Evolutionary conservation across 2,797 vertebrate genomes (phyloP).

Genomic region (Leucoraja ocellata): DNA sequence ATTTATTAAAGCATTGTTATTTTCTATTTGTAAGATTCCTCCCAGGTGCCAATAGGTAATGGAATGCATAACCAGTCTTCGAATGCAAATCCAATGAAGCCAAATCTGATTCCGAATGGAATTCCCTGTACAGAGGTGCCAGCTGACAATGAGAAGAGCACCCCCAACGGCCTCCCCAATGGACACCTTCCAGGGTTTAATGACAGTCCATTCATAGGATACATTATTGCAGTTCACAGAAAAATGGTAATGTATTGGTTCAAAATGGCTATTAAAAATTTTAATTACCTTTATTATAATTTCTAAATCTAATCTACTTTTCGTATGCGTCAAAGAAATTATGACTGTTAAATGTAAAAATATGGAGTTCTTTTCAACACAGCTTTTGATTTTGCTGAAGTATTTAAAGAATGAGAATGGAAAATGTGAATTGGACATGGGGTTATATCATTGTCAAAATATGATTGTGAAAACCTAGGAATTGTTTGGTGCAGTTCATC

Average conservation of each 20-base stretch:
- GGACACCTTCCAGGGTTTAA: conserved; percentile 68
- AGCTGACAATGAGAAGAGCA: conserved; percentile 60
- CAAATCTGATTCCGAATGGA: conserved; percentile 76
- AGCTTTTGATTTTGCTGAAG: not conserved
- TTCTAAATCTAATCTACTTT: not conserved
- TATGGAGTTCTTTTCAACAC: not conserved
- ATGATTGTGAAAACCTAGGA: not conserved
- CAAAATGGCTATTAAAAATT: not conserved
- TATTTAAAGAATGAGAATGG: not conserved
- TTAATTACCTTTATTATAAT: not conserved
- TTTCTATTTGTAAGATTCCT: conserved; percentile 53
- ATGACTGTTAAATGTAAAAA: not conserved
- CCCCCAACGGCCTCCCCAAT: conserved; percentile 68
- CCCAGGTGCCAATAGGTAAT: conserved; percentile 58
- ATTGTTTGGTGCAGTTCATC: not conserved
- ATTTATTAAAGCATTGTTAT: not conserved
- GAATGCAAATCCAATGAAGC: conserved; percentile 62
- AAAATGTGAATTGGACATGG: not conserved
- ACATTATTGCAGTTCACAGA: conserved; percentile 95
- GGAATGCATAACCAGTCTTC: conserved; percentile 57
- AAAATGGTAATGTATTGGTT: conserved; percentile 77
- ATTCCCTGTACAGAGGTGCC: conserved; percentile 73
- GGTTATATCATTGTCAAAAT: not conserved
- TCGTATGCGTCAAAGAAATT: not conserved
- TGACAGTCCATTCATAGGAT: conserved; percentile 84